Evolutionary conservation across 2,113 vertebrate genomes (phyloP), one percentile per base, ranked within the genome.

Genomic region (Siniperca knerii): DNA sequence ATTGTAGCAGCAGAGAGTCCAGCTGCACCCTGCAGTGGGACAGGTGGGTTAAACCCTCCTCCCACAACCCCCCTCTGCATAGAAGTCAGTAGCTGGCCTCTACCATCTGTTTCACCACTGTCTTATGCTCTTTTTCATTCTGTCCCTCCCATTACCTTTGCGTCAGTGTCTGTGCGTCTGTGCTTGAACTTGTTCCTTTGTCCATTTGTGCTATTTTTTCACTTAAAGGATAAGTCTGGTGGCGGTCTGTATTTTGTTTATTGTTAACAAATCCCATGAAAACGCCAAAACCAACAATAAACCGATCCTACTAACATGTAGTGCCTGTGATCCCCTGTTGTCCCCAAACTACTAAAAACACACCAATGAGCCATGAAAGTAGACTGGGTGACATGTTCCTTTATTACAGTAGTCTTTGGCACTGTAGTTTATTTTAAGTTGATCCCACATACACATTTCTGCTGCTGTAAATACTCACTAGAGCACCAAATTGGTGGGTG

Each of bases 61-160:
- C 76, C 72, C 71, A 44, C 55, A 48, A 15, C 67, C 40, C 54
- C 81, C 80, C 71, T 42, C 72, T 62, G 86, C 0, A 48, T 50
- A 79, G 70, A 73, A 85, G 79, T 85, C 91, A 87, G 82, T 54
- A 4, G 66, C 79, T 77, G 85, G 87, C 78, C 87, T 81, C 76
- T 9, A 66, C 91, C 91, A 90, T 92, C 90, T 93, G 90, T 73
- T 86, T 78, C 69, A 79, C 33, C 65, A 52, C 83, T 67, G 33
- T 71, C 68, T 48, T 29, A 12, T n/a, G 1, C 42, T n/a, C 23
- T 64, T 42, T 76, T 48, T 79, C 69, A 57, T 55, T 62, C 62
- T 40, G 55, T 77, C 67, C 72, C 23, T 79, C 44, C 48, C 29
- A 50, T 87, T 78, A 77, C 54, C 67, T 71, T 81, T 55, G 77